Base-by-base conservation (phyloP, 2,888 invertebrate species). In the Ormyrus rosae region DNA sequence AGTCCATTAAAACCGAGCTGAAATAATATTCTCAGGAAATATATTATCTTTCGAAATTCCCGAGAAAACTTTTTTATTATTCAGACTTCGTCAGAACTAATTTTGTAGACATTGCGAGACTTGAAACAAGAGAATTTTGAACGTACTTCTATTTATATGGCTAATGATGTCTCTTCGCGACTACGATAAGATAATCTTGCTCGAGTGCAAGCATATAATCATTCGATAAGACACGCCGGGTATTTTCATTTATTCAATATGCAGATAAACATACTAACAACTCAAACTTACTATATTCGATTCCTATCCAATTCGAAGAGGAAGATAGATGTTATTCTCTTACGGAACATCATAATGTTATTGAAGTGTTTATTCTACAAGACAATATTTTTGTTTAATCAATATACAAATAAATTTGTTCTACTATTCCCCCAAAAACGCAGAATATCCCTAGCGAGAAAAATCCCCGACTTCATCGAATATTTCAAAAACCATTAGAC, bases 121-220 rank as follows among this genome's bases (percentile, higher is more conserved):
- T 45, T 8, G 51, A 72, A 10, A 45, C 34, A 13, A 19, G 19
- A 67, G 50, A 64, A 48, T 73, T 74, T 74, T 13, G 34, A 51
- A 34, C 50, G 46, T 58, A 34, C 58, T 58, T 75, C 67, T 75
- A 75, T 73, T 73, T 73, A 73, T 73, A 73, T 46, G 45, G 11
- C 73, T 73, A 64, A 63, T 46, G 58, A 70, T 64, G 55, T 60
- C 70, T 70, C 58, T 50, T 70, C 19, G 13, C 45, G 11, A 1
- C 45, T 11, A 9, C 34, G 64, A 73, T 73, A 73, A 73, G 73
- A 64, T 64, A 64, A 73, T 73, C 55, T 64, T 63, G 50, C 34
- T 13, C 9, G 10, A 53, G 58, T 61, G 61, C 61, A 63, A 61
- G 55, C 63, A 19, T 64, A 58, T 70, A 70, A 58, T 60, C 13